These are phyloP conservation scores for Rhopalosiphum maidis DNA, from an alignment of 1,140 invertebrate genomes.

Conservation along the genomic window DNA sequence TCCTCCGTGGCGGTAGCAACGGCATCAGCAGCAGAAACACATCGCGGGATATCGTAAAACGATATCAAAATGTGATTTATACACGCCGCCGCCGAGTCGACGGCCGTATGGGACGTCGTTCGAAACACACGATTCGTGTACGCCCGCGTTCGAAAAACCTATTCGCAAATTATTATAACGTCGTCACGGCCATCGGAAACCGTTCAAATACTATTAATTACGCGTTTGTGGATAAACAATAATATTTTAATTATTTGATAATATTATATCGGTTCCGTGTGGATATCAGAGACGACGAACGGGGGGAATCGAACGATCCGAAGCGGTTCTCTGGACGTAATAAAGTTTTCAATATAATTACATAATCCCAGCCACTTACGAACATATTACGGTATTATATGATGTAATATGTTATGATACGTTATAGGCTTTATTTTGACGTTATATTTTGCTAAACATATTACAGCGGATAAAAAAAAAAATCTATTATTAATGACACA, in stretches of 20 bases:
- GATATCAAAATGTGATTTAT: constrained; percentile 6
- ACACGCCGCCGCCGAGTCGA: too few species aligned
- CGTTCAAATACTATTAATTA: not conserved
- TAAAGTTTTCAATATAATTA: not conserved
- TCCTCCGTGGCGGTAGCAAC: too few species aligned
- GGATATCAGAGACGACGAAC: not conserved
- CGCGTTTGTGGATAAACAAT: not conserved
- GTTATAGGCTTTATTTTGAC: not conserved
- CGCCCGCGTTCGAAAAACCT: not conserved
- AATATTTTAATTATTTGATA: not conserved
- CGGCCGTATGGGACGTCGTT: not conserved
- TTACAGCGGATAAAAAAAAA: not conserved
- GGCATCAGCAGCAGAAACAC: not conserved
- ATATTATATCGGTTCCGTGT: not conserved
- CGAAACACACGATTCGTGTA: not conserved
- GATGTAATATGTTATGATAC: not conserved
- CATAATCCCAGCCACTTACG: not conserved
- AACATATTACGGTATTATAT: not conserved
- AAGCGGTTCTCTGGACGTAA: not conserved
- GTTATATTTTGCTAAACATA: not conserved
- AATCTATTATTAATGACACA: not conserved
- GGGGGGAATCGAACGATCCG: not conserved
- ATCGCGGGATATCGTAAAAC: not conserved
- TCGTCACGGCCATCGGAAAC: not conserved
- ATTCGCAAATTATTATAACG: not conserved